Base-by-base conservation (phyloP, 2,888 invertebrate species). In the Drosophila borealis region DNA sequence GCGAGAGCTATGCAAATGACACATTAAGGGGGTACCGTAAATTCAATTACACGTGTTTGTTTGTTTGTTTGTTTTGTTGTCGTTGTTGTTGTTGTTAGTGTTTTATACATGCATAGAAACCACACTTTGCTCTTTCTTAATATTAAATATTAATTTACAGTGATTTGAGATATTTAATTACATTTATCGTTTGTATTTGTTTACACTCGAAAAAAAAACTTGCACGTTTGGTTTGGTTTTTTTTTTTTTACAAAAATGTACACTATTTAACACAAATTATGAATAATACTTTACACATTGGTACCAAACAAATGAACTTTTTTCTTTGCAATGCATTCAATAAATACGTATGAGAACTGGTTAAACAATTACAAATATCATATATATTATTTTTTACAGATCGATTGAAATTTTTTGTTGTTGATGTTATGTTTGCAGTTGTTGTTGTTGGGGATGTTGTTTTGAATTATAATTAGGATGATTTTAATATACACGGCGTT, bases 401-500 rank as follows among this genome's bases (percentile, higher is more conserved):
- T 74, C 71, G 64, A 49, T 75, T 57, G 39, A 65, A 78, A 60
- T 57, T 54, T 29, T 17, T 17, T 25, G 45, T 76, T 60, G 73
- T 66, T 77, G 73, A 78, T 73, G 73, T 78, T 75, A 62, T 61
- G 42, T 60, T 73, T 70, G 39, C 46, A 69, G 70, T 66, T 74
- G 59, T 70, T 68, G 48, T 64, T 60, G 14, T 34, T 34, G 33
- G n/a, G 34, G 45, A 62, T 49, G 48, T 62, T 71, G 62, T 42
- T 74, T 73, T 82, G 67, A 80, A 81, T 86, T 88, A 88, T 83
- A 85, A 83, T 74, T 83, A 85, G 70, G 77, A 88, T 85, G 85
- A 88, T 77, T 78, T 86, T 74, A 88, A 86, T 85, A 73, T 88
- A 88, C 85, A 88, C 89, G 87, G 74, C 86, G 86, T 71, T 80